Base-by-base conservation (phyloP, 2,888 invertebrate species). In the Penaeus monodon region DNA sequence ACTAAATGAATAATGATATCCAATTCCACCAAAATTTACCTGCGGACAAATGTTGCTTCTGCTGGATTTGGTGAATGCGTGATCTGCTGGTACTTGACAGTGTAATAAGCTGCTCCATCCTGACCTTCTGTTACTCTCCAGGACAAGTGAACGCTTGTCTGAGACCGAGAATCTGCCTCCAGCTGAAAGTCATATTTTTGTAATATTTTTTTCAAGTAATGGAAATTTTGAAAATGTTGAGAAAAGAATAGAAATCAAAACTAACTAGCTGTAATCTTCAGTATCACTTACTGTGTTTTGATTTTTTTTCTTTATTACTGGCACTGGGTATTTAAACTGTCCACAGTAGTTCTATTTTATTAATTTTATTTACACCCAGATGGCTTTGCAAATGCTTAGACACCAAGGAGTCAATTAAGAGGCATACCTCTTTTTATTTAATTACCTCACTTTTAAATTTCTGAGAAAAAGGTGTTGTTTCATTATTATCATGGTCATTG, bases 41-140 rank as follows among this genome's bases (percentile, higher is more conserved):
- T 91, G 91, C 79, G 86, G 91, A 91, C 85, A 73, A 83, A 73
- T 33, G 49, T 79, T 44, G 82, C 64, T 27, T 87, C 68, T 1
- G 83, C 44, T 14, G 29, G 24, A 14, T 73, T 57, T 8, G 63
- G 29, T 22, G 76, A 82, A n/a, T 64, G 74, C 14, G 65, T 70
- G 49, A 93, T 93, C 74, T 92, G 92, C 80, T 93, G 92, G 91
- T 94, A 94, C 91, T 94, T 94, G 81, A 94, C 92, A 89, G 93
- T 93, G 91, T 93, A 94, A 91, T 92, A 93, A 22, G 57, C 90
- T 92, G 92, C 79, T 92, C 92, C 88, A 91, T 91, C 90, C 89
- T 89, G 86, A 70, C 89, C 77, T 65, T 87, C 74, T 24, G 78
- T 85, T 80, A 93, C 91, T 49, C 91, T 91, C 95, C 95, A 95